Conservation (phyloP, 2,888 invertebrate species). For the Plebejus melissa region DNA sequence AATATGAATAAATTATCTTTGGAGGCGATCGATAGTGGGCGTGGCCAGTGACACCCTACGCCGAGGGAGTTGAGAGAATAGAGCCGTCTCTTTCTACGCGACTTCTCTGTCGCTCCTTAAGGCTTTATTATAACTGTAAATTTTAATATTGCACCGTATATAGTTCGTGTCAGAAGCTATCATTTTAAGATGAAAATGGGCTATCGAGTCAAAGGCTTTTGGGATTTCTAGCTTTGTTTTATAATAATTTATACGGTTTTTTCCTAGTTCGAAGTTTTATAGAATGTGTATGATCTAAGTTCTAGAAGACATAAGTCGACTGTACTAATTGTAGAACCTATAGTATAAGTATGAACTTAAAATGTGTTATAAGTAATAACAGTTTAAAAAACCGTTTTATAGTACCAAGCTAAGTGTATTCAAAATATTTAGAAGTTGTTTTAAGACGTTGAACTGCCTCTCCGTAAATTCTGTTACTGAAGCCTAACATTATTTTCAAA, state of each 20-base stretch:
- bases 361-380: no score
- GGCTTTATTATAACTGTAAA: constrained; percentile 19
- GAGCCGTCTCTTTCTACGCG: constrained; percentile 46
- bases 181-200: neutral
- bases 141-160: constrained; percentile 1
- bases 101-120: constrained; percentile 36
- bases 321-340: no score
- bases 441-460: no score
- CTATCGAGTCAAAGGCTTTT: neutral
- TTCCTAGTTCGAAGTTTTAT: neutral
- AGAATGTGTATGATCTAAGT: neutral
- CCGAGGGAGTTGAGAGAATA: constrained; percentile 36
- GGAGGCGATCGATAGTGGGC: constrained; percentile 61
- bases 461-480: no score
- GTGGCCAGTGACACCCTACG: constrained; percentile 51
- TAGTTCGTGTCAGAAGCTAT: neutral
- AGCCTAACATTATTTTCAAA: no score
- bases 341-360: no score
- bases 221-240: neutral
- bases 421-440: no score
- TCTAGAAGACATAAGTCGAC: no score
- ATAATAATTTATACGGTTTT: neutral
- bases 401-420: no score
- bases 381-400: no score
- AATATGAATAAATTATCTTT: constrained; percentile 70